Evolutionary conservation across 2,113 vertebrate genomes (phyloP).

Genomic region (Apodemus speciosus): DNA sequence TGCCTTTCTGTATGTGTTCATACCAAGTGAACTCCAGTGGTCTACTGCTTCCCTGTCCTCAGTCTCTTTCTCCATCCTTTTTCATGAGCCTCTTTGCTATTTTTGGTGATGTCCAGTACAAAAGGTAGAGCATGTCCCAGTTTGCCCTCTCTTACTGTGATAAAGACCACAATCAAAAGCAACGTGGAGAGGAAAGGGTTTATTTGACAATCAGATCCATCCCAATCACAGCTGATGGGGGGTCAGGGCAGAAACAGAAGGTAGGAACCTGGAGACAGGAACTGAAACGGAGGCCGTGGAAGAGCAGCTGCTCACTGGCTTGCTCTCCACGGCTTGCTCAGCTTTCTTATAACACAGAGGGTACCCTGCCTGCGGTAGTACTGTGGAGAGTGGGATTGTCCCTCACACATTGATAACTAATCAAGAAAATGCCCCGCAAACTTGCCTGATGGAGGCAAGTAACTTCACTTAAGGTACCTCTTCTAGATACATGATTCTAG

Average conservation of each 20-base stretch:
- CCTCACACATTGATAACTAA: not conserved
- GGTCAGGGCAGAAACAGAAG: not conserved
- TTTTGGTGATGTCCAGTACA: not conserved
- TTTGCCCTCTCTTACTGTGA: not conserved
- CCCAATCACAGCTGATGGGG: not conserved
- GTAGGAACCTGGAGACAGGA: not conserved
- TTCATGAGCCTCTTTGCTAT: not conserved
- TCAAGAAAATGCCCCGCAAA: not conserved
- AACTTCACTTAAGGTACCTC: not conserved
- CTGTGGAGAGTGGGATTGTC: not conserved
- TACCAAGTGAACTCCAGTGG: not conserved
- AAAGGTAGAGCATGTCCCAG: not conserved
- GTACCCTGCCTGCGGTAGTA: not conserved
- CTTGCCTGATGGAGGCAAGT: not conserved
- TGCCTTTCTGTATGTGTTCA: not conserved
- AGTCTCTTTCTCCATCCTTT: not conserved
- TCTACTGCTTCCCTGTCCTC: not conserved
- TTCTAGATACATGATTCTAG: not conserved
- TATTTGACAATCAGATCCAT: not conserved
- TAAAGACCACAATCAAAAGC: not conserved
- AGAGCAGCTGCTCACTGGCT: not conserved
- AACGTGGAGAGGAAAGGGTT: not conserved
- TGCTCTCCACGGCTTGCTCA: not conserved
- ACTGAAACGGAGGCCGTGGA: too few relatives aligned
- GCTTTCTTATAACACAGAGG: not conserved